Conservation (phyloP, 1,140 invertebrate species). For the Conus ventricosus region DNA sequence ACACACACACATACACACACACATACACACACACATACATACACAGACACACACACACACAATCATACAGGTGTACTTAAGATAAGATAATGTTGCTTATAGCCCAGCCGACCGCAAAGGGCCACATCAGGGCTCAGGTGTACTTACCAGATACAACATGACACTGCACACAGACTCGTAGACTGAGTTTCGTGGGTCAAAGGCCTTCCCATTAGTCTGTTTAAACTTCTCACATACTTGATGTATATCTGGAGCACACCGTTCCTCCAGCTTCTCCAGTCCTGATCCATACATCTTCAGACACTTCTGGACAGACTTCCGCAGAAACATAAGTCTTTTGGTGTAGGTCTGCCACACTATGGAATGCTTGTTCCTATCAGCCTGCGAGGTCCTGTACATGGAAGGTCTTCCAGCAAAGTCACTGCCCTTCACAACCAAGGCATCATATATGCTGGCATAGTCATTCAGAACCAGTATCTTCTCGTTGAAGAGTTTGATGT, state of each 20-base stretch:
- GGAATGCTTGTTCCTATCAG: conserved; percentile 52
- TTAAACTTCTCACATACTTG: conserved; percentile 45
- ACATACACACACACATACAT: too few species aligned
- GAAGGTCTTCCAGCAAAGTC: conserved; percentile 65
- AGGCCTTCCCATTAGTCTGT: conserved; percentile 32
- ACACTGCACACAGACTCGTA: conserved; percentile 61
- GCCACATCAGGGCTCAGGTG: too few species aligned
- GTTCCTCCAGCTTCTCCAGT: conserved; percentile 53
- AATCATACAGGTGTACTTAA: conserved; percentile 52
- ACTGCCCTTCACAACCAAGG: conserved; percentile 54
- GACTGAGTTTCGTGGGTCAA: conserved; percentile 55
- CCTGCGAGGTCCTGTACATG: conserved; percentile 57
- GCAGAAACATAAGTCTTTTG: conserved; percentile 57
- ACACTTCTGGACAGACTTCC: conserved; percentile 54
- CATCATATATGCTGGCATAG: conserved; percentile 59
- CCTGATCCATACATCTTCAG: conserved; percentile 61
- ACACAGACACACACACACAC: too few species aligned
- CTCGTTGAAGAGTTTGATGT: conserved; percentile 56
- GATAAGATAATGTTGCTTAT: too few species aligned
- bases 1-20: too few species aligned
- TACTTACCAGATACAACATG: conserved; percentile 62
- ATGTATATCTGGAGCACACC: conserved; percentile 54
- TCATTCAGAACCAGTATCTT: conserved; percentile 64
- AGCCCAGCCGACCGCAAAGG: too few species aligned
- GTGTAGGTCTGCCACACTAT: conserved; percentile 69